These are phyloP conservation scores for Anas platyrhynchos DNA, from an alignment of 2,113 vertebrate species.

Conservation along the genomic window DNA sequence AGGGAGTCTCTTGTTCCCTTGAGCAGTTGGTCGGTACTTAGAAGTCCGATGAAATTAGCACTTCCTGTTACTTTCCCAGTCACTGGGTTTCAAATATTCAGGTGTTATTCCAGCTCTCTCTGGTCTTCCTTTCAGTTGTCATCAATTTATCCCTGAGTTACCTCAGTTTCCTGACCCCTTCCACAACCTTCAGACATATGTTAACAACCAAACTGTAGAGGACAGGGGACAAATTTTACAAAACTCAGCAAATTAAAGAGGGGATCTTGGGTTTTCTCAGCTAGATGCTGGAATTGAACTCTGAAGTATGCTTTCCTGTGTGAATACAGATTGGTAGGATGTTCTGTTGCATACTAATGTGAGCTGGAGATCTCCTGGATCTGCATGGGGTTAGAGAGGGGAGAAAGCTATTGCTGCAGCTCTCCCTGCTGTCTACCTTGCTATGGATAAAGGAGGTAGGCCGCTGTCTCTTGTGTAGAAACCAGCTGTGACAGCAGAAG, in stretches of 20 bases:
- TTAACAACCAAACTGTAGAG: neutral
- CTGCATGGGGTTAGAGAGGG: rapidly evolving
- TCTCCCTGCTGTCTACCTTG: neutral
- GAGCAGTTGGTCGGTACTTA: neutral
- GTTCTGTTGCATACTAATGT: rapidly evolving
- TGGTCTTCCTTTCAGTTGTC: neutral
- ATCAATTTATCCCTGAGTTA: neutral
- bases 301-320: neutral
- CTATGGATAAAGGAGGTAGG: neutral
- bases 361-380: neutral
- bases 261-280: neutral
- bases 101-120: neutral
- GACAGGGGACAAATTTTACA: neutral
- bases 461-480: neutral
- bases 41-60: constrained; percentile 2
- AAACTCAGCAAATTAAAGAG: neutral
- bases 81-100: neutral
- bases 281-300: neutral
- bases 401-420: neutral
- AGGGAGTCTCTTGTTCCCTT: neutral
- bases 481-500: neutral
- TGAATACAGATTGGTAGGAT: neutral
- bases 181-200: neutral
- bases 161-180: neutral
- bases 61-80: neutral